phyloP scores from a whole-genome alignment of 2,113 vertebrate genomes.

The Rhipidura dahli region DNA sequence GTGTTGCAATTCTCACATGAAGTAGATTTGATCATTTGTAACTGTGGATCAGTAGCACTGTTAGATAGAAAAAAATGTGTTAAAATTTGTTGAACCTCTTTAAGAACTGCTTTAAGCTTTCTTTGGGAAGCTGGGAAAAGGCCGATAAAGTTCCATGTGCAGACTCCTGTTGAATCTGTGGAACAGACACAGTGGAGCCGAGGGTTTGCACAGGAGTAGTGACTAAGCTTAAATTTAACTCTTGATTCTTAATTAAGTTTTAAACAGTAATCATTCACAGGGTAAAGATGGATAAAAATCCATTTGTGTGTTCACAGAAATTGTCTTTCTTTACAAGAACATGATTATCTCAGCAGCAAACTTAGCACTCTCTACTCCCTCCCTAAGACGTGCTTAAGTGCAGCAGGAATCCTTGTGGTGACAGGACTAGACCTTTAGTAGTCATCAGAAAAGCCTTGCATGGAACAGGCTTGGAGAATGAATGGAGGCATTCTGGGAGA shows the following conservation, averaged over 20 bases:
- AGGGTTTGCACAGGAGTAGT: background rate
- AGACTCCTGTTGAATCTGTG: background rate
- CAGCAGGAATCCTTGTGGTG: background rate
- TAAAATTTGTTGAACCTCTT: background rate
- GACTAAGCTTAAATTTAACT: background rate
- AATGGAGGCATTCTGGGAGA: background rate
- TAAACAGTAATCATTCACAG: background rate
- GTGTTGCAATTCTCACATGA: background rate
- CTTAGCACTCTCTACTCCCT: background rate
- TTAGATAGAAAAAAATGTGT: background rate
- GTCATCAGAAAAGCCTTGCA: background rate
- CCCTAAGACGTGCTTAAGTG: fast-evolving
- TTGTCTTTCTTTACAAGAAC: background rate
- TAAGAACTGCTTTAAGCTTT: background rate
- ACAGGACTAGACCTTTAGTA: background rate
- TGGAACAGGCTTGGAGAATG: background rate
- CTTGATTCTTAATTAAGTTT: background rate
- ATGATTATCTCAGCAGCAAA: background rate
- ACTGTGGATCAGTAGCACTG: background rate
- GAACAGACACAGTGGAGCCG: background rate
- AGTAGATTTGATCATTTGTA: background rate
- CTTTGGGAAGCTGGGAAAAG: background rate
- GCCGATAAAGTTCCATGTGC: background rate
- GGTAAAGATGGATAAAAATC: background rate
- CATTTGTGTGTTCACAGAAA: background rate